These are phyloP conservation scores for Lacerta bilineata DNA, from an alignment of 2,797 vertebrate genomes.

Conservation along the genomic window DNA sequence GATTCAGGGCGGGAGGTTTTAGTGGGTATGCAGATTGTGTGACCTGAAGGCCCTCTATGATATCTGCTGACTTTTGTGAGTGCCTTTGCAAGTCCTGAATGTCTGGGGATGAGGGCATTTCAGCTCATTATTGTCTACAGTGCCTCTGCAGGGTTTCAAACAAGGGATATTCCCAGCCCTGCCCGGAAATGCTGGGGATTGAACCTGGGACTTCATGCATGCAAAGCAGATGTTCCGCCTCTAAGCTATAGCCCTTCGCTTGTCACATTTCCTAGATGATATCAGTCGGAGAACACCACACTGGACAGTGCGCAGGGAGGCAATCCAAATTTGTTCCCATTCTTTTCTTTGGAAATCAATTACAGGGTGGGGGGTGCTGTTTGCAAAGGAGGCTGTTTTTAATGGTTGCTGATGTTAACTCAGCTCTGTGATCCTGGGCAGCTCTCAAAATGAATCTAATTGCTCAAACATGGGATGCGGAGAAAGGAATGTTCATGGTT, in stretches of 20 bases:
- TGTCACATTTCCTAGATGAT: neutral
- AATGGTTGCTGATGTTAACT: neutral
- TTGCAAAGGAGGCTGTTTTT: neutral
- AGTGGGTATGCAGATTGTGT: no score
- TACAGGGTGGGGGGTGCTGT: neutral
- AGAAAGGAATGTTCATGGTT: slow-evolving; percentile 63
- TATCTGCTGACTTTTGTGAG: no score
- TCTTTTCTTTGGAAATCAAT: neutral
- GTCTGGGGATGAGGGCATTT: no score
- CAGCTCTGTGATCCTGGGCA: slow-evolving; percentile 37
- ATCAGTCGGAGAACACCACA: neutral
- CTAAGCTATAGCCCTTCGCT: neutral
- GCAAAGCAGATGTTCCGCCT: no score
- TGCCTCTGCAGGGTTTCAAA: no score
- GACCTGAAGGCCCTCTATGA: no score
- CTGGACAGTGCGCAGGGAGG: neutral
- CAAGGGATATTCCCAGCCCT: neutral
- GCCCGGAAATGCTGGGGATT: neutral
- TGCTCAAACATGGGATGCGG: slow-evolving; percentile 54
- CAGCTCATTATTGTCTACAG: no score
- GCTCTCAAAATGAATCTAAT: slow-evolving; percentile 46
- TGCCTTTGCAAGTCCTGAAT: no score
- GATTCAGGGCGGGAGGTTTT: no score
- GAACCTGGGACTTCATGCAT: neutral
- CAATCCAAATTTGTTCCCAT: neutral